Conservation (phyloP, 2,113 vertebrate genomes). For the Entomyzon cyanotis region DNA sequence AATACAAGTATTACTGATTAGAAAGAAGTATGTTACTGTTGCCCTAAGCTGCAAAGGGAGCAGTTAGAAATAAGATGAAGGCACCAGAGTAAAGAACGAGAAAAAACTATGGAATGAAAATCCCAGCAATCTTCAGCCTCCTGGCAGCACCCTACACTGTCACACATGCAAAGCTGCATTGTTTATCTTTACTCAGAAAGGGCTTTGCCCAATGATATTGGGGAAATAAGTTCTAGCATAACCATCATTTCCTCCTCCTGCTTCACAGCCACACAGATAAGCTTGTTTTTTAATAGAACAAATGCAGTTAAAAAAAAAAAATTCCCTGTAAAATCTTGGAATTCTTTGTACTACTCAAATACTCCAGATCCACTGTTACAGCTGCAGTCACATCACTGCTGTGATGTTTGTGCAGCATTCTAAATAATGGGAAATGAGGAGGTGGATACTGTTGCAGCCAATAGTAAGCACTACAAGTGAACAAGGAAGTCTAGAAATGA, state of each 20-base stretch:
- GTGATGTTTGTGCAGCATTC: neutral
- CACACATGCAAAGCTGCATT: neutral
- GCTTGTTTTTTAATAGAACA: neutral
- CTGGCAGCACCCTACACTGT: neutral
- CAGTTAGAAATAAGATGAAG: neutral
- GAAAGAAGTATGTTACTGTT: neutral
- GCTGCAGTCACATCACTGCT: neutral
- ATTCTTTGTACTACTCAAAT: neutral
- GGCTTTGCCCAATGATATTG: neutral
- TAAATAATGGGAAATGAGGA: neutral
- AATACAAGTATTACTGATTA: neutral
- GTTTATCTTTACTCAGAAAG: neutral
- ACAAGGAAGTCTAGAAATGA: neutral
- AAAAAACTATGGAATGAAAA: neutral
- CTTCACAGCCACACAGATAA: neutral
- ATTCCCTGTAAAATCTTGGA: neutral
- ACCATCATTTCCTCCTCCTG: neutral
- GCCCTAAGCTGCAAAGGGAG: neutral
- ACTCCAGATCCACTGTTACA: neutral
- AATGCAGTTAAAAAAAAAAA: neutral
- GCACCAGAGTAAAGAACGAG: neutral
- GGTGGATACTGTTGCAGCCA: neutral
- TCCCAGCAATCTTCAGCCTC: neutral
- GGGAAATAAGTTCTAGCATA: neutral
- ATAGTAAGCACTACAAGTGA: rapidly evolving